Base-by-base conservation (phyloP, 2,888 invertebrate genomes). In the Agapostemon virescens region DNA sequence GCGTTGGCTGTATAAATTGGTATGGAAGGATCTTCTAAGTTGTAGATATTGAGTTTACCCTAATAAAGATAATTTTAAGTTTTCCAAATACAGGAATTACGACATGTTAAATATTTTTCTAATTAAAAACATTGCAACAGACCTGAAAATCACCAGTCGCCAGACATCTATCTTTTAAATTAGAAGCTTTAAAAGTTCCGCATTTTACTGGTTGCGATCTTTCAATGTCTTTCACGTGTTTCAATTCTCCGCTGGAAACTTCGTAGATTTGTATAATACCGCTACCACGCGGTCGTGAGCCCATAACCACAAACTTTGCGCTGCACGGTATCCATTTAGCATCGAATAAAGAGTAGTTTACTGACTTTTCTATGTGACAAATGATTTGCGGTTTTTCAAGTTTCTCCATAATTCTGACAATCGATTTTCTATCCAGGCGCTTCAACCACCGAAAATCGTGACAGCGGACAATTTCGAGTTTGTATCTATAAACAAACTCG, bases 241-340 rank as follows among this genome's bases (percentile, higher is more conserved):
- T 94, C 36, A 96, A 91, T 90, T 97, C 96, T 2, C 96, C 96
- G 69, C 96, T 95, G 38, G 95, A 95, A 33, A 98, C 94, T 91
- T 97, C 96, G 90, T 95, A 97, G 23, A 97, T 94, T 93, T 98
- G 97, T 76, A 98, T 93, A 36, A 97, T 95, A 0, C 99, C 99
- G 70, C 96, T 96, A 66, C 97, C 97, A 89, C 96, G 96, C 0
- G 98, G 95, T 91, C 97, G 95, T 23, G 96, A 96, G 15, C 99
- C 99, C 74, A 98, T 94, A 63, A 97, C 95, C 81, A 98, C 96
- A 93, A 98, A 97, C 93, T 98, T 98, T 0, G 98, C 97, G 4
- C 98, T 98, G 90, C 97, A 96, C 0, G 99, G 98, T 89, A 99
- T 96, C 99, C 98, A 99, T 93, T 97, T 97, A n/a, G 96, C 95